Conservation (phyloP, 2,888 invertebrate species). For the Ischnura elegans region DNA sequence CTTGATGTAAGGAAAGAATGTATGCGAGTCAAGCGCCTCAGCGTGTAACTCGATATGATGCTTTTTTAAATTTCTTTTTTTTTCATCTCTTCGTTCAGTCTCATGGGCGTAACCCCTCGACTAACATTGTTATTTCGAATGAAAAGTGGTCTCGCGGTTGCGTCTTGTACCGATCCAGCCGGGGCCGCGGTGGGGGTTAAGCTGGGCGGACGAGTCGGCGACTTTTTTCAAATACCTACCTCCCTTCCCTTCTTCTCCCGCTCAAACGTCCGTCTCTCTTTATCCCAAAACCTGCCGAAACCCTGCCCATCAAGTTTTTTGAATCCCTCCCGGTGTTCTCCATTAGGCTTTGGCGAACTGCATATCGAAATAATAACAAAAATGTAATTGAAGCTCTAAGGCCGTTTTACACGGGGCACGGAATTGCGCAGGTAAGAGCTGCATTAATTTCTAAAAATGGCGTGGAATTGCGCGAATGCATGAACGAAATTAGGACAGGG, state of each 20-base stretch:
- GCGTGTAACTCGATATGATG: constrained; percentile 11
- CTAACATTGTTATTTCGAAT: constrained; percentile 35
- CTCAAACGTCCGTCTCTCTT: neutral
- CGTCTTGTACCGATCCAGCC: constrained; percentile 27
- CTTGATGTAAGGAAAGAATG: neutral
- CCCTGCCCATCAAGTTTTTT: neutral
- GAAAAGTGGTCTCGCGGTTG: constrained; percentile 35
- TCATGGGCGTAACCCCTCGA: constrained; percentile 18
- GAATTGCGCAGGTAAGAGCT: no score
- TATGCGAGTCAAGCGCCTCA: neutral
- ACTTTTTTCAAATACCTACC: neutral
- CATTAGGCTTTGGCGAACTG: no score
- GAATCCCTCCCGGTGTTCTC: neutral
- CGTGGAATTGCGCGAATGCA: no score
- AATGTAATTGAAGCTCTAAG: no score
- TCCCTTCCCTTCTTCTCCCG: neutral
- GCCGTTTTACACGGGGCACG: no score
- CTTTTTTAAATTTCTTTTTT: neutral
- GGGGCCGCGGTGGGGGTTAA: neutral
- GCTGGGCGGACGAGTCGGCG: neutral
- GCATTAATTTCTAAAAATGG: no score
- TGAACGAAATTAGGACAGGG: no score
- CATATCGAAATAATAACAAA: no score
- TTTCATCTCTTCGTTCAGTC: neutral
- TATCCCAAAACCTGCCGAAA: neutral